phyloP scores from a whole-genome alignment of 1,140 invertebrate genomes.

The Glomeris maerens region DNA sequence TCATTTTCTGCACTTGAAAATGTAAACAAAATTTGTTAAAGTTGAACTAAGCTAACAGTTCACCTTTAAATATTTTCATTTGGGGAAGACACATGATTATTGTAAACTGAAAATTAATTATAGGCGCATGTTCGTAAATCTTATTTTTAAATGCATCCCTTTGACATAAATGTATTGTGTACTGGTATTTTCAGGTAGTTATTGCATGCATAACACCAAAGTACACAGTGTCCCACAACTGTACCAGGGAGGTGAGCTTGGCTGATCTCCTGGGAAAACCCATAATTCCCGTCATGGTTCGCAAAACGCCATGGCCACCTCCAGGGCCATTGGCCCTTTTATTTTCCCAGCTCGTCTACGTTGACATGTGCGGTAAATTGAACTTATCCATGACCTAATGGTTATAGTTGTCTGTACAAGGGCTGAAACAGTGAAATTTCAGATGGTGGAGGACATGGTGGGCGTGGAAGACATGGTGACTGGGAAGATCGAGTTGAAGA shows the following conservation, averaged over 20 bases:
- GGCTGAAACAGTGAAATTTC: constrained; percentile 10
- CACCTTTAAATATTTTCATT: too few species aligned
- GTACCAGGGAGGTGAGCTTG: constrained; percentile 32
- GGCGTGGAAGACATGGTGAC: constrained; percentile 33
- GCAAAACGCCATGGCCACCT: constrained; percentile 33
- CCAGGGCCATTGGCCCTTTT: constrained; percentile 34
- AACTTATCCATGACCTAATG: constrained; percentile 2
- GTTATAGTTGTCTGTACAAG: not conserved
- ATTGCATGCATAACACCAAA: constrained; percentile 33
- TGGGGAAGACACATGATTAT: too few species aligned
- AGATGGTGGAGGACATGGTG: constrained; percentile 37
- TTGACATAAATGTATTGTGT: not conserved
- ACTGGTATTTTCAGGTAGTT: constrained; percentile 23
- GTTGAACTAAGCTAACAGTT: too few species aligned
- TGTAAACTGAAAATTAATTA: too few species aligned
- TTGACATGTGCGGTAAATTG: constrained; percentile 31
- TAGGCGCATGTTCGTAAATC: too few species aligned
- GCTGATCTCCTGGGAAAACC: constrained; percentile 34
- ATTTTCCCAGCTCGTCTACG: constrained; percentile 33
- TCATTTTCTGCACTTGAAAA: too few species aligned
- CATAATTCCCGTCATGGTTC: constrained; percentile 33
- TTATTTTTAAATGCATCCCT: too few species aligned
- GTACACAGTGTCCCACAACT: constrained; percentile 32
- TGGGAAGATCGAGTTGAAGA: constrained; percentile 19
- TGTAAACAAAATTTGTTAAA: too few species aligned